Evolutionary conservation across 1,140 invertebrate genomes (phyloP).

Genomic region (Apis cerana): DNA sequence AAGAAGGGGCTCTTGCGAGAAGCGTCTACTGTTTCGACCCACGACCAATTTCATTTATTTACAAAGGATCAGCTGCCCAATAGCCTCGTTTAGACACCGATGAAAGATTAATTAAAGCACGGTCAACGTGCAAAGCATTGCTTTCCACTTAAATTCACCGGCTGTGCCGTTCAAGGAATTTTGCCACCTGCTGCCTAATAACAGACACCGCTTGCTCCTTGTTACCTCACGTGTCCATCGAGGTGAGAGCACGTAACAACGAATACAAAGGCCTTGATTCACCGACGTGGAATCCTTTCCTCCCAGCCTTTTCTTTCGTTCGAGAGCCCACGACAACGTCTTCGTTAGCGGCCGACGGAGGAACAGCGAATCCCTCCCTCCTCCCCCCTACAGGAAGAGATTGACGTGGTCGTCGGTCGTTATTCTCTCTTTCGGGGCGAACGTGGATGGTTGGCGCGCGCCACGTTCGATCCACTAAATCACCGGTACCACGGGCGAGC

Average conservation of each 20-base stretch:
- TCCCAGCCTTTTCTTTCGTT: constrained; percentile 4
- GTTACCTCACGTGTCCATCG: constrained; percentile 27
- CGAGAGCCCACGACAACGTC: constrained; percentile 32
- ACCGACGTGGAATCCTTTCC: background rate
- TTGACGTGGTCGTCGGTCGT: constrained; percentile 53
- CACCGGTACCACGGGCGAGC: constrained; percentile 56
- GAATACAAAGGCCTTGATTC: constrained; percentile 45
- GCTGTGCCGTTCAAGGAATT: constrained; percentile 14
- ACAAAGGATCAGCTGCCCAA: constrained; percentile 9
- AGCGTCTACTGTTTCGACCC: background rate
- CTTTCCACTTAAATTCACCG: constrained; percentile 64
- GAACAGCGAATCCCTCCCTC: background rate
- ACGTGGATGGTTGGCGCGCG: constrained; percentile 9
- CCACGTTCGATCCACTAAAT: constrained; percentile 53
- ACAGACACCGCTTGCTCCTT: background rate
- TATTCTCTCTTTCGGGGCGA: constrained; percentile 53
- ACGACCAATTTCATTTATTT: constrained; percentile 53
- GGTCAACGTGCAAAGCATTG: constrained; percentile 58
- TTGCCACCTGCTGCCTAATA: constrained; percentile 51
- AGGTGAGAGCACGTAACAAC: background rate
- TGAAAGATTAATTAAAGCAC: constrained; percentile 67
- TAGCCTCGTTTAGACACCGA: constrained; percentile 37
- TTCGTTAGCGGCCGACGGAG: constrained; percentile 51
- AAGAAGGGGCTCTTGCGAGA: too few species aligned
- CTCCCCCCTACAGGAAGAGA: constrained; percentile 14